Conservation (phyloP, 2,888 invertebrate species). For the Lumbricus terrestris region DNA sequence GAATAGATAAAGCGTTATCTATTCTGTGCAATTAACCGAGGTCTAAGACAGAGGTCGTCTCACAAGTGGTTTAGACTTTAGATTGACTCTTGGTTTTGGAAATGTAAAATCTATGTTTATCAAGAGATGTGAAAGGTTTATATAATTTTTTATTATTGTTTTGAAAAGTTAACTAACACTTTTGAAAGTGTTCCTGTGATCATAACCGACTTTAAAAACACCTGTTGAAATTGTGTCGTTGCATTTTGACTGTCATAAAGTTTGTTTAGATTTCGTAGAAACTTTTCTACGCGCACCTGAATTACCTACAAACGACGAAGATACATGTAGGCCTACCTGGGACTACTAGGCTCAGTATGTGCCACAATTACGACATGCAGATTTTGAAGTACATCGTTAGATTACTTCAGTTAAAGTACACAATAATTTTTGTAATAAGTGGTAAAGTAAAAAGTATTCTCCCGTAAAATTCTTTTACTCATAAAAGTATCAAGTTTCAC, state of each 20-base stretch:
- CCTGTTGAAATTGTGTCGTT: background rate
- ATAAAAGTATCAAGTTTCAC: no score
- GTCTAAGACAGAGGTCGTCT: background rate
- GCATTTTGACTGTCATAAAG: background rate
- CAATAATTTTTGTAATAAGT: no score
- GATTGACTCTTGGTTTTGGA: background rate
- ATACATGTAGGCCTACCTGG: no score
- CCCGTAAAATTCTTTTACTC: no score
- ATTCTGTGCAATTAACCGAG: no score
- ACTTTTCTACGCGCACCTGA: background rate
- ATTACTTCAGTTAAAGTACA: no score
- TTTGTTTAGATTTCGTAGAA: background rate
- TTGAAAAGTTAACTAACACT: background rate
- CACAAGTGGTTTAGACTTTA: background rate
- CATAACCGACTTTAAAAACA: background rate
- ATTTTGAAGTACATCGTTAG: no score
- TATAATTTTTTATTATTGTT: background rate
- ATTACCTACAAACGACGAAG: no score
- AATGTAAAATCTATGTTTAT: background rate
- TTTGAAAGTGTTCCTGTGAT: background rate
- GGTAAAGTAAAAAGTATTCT: no score
- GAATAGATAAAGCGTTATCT: no score
- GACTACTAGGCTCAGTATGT: no score
- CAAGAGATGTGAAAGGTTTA: background rate
- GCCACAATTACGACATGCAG: no score